phyloP scores from a whole-genome alignment of 1,140 invertebrate genomes.

The Drosophila mojavensis region DNA sequence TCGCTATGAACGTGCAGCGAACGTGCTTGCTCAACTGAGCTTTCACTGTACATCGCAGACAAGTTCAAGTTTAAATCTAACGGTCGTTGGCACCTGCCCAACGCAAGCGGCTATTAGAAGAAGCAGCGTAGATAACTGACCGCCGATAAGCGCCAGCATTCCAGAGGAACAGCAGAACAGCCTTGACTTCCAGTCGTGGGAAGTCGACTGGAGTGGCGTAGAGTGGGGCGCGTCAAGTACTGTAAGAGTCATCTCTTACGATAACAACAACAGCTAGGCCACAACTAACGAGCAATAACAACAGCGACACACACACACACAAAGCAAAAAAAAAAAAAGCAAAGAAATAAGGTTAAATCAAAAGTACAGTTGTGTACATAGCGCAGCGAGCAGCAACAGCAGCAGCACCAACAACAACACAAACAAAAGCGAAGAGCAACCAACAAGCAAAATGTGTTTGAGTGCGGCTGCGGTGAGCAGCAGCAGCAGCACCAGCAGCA shows the following conservation, averaged over 20 bases:
- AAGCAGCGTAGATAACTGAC: conserved; percentile 12
- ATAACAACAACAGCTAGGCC: conserved; percentile 27
- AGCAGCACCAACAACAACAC: conserved; percentile 67
- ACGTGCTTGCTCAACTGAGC: neutral
- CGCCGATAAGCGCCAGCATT: conserved; percentile 15
- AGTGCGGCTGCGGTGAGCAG: conserved; percentile 73
- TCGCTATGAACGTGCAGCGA: no score
- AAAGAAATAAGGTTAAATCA: conserved; percentile 83
- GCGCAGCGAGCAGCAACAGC: conserved; percentile 71
- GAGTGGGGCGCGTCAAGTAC: conserved; percentile 15
- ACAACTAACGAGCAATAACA: conserved; percentile 37
- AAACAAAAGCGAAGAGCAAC: conserved; percentile 62
- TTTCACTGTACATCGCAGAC: neutral
- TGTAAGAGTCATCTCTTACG: conserved; percentile 39
- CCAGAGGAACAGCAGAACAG: conserved; percentile 16
- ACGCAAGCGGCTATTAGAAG: neutral
- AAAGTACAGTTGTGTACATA: conserved; percentile 83
- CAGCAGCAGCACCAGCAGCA: conserved; percentile 43
- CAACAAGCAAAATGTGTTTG: conserved; percentile 79
- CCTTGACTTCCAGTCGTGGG: conserved; percentile 10
- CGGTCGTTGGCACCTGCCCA: conserved; percentile 51
- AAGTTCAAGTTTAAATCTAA: conserved; percentile 55
- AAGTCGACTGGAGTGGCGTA: neutral
- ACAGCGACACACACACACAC: conserved; percentile 41
- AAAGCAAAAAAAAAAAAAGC: conserved; percentile 63